A percentile compares a stretch with the other conserved stretches of the same genome.
These are phyloP conservation scores for Pavo muticus DNA, from an alignment of 2,113 vertebrate genomes.

Conservation along the genomic window DNA sequence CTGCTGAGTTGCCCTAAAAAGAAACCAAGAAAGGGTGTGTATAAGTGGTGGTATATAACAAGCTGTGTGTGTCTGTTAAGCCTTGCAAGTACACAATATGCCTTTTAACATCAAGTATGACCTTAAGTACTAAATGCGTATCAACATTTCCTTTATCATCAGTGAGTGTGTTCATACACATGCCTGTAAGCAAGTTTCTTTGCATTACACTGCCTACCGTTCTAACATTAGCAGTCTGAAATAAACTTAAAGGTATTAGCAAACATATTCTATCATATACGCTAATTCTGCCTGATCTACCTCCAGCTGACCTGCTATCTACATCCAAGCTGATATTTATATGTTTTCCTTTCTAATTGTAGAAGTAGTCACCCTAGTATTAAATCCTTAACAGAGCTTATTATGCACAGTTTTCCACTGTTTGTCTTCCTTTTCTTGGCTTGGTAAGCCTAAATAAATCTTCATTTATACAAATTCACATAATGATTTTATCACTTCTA, in stretches of 20 bases:
- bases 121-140: too few relatives aligned
- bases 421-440: neutral
- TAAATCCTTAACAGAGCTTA: neutral
- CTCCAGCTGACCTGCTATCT: neutral
- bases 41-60: neutral
- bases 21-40: fast-evolving
- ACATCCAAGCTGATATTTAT: neutral
- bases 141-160: too few relatives aligned
- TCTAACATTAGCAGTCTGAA: neutral
- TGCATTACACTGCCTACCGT: too few relatives aligned
- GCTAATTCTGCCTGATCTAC: neutral
- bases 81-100: neutral
- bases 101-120: neutral
- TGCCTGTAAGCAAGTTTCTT: too few relatives aligned
- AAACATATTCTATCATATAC: neutral
- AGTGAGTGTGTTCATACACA: too few relatives aligned
- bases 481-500: neutral
- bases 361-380: neutral
- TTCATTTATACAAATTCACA: neutral
- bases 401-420: neutral
- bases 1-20: neutral
- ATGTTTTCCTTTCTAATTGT: neutral
- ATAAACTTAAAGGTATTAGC: neutral
- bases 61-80: neutral
- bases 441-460: neutral